phyloP scores from a whole-genome alignment of 2,797 vertebrate species.

The Pygocentrus nattereri region DNA sequence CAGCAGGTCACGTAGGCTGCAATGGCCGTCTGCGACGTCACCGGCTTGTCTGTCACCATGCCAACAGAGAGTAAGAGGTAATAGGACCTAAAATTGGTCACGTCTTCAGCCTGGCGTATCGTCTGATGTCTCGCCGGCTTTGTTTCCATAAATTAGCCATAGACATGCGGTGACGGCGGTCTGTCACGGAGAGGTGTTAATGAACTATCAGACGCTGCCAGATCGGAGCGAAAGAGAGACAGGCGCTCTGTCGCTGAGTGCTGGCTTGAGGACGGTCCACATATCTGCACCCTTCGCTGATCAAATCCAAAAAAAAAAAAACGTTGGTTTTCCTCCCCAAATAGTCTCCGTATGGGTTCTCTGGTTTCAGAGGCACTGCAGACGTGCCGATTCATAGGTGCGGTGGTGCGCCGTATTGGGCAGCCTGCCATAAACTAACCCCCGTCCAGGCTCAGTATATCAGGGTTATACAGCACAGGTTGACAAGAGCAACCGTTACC shows the following conservation, averaged over 20 bases:
- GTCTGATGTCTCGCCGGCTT: neutral
- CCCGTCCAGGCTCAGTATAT: neutral
- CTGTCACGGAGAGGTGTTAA: conserved; percentile 19
- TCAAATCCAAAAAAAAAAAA: neutral
- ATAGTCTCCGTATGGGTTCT: conserved; percentile 3
- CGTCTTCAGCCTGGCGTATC: conserved; percentile 22
- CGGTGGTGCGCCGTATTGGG: neutral
- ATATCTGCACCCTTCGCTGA: conserved; percentile 30
- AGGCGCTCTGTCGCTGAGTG: neutral
- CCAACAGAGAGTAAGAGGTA: conserved; percentile 39
- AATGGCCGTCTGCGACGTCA: conserved; percentile 24
- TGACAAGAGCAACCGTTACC: conserved; percentile 1
- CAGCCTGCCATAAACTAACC: neutral
- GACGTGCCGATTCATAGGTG: conserved; percentile 5
- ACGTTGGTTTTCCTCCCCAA: conserved; percentile 23
- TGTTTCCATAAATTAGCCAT: conserved; percentile 23
- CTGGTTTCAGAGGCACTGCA: neutral
- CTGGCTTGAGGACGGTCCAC: conserved; percentile 33
- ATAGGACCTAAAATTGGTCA: conserved; percentile 31
- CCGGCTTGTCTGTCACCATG: conserved; percentile 55
- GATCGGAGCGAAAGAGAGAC: neutral
- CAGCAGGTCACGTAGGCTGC: conserved; percentile 21
- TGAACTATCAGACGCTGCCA: neutral
- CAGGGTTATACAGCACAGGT: neutral
- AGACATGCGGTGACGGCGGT: conserved; percentile 23